Conservation (phyloP, 2,797 vertebrate species). For the Fratercula arctica region DNA sequence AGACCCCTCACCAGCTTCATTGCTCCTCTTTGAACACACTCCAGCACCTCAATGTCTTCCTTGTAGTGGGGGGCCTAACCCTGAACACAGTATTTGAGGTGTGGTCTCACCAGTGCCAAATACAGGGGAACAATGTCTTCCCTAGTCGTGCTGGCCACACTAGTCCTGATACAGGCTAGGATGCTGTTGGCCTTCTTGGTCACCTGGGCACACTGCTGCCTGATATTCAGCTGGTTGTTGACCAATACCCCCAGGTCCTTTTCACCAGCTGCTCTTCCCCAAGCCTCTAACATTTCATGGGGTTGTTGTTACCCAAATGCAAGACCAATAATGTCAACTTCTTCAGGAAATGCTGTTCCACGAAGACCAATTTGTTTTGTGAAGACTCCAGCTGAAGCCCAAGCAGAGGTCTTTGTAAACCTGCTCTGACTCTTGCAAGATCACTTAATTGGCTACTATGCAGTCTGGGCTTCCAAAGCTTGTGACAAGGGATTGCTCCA, state of each 20-base stretch:
- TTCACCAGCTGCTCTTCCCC: background rate
- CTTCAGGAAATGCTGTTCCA: background rate
- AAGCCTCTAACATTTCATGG: background rate
- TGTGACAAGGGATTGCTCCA: background rate
- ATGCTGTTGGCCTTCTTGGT: background rate
- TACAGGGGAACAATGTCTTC: fast-evolving
- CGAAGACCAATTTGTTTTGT: background rate
- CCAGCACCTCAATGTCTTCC: background rate
- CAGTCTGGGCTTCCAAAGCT: background rate
- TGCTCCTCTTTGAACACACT: fast-evolving
- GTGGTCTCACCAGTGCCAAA: fast-evolving
- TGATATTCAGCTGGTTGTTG: fast-evolving
- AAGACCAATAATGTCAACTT: background rate
- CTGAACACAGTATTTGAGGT: fast-evolving
- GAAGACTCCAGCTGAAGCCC: background rate
- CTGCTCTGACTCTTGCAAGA: background rate
- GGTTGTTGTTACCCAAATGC: background rate
- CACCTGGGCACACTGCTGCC: background rate
- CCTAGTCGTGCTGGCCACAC: background rate
- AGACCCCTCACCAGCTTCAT: background rate
- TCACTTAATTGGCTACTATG: background rate
- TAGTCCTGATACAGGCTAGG: background rate
- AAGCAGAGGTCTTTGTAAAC: background rate
- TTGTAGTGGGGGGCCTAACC: background rate
- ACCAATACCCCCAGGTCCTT: background rate